Evolutionary conservation across 2,113 vertebrate species (phyloP).

Genomic region (Perognathus longimembris): DNA sequence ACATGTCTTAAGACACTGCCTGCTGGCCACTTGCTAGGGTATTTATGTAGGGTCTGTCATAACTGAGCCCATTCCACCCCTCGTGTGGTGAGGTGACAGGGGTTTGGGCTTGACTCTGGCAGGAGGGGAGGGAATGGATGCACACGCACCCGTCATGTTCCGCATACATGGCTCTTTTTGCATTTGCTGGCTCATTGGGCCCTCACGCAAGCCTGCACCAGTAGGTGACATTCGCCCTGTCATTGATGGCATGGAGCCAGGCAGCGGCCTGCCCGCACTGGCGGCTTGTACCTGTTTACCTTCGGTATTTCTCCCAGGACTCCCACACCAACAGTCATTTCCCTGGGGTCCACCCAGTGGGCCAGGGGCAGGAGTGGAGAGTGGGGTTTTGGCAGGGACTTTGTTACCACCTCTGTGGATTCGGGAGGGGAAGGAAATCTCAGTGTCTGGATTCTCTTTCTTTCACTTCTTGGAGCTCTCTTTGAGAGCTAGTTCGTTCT

Average conservation of each 20-base stretch:
- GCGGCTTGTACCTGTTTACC: background rate
- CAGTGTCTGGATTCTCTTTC: background rate
- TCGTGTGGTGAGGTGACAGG: accelerated
- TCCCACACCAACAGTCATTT: background rate
- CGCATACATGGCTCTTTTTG: background rate
- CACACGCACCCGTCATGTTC: background rate
- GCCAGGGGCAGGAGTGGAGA: background rate
- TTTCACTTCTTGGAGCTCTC: background rate
- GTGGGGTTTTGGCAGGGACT: background rate
- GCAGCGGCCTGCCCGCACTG: background rate
- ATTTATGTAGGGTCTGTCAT: background rate
- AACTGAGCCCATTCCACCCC: background rate
- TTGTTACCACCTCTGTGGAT: background rate
- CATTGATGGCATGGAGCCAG: background rate
- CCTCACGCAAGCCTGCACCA: background rate
- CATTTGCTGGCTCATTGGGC: background rate
- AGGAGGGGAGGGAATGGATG: background rate
- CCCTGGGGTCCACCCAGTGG: background rate
- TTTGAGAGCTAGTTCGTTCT: background rate
- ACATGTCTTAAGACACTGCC: background rate
- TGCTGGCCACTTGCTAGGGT: background rate
- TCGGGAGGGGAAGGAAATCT: background rate
- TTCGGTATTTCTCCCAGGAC: background rate
- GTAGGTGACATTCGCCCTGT: background rate
- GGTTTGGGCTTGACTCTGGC: background rate